These are phyloP conservation scores for Ganaspis brasiliensis DNA, from an alignment of 2,888 invertebrate species.

Conservation along the genomic window DNA sequence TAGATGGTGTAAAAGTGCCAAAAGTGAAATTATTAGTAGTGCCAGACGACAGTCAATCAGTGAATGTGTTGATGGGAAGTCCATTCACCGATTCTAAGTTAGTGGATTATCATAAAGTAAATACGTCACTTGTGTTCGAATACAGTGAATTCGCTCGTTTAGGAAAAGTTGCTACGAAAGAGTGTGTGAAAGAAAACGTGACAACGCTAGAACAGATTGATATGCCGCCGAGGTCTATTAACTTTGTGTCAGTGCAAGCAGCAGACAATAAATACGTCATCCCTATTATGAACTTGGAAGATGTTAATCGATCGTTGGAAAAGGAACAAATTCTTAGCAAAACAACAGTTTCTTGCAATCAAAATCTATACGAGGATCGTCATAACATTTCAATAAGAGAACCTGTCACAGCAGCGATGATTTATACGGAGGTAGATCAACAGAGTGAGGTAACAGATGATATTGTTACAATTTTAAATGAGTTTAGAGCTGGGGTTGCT, in stretches of 20 bases:
- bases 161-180: not conserved
- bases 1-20: not conserved
- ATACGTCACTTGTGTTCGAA: not conserved
- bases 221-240: not conserved
- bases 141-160: not conserved
- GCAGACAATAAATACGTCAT: not conserved
- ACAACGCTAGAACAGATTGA: not conserved
- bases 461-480: constrained; percentile 24
- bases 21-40: not conserved
- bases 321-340: no score
- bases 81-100: not conserved
- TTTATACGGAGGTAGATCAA: constrained; percentile 27
- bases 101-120: not conserved
- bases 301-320: no score
- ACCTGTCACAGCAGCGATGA: not conserved
- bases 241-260: not conserved
- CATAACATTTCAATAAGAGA: no score
- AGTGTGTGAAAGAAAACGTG: not conserved
- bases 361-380: no score
- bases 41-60: not conserved
- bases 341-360: no score
- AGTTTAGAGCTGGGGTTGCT: constrained; percentile 43
- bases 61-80: not conserved
- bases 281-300: not conserved
- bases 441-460: constrained; percentile 16